phyloP scores from a whole-genome alignment of 2,888 invertebrate species.

The Rhopalosiphum nymphaeae region DNA sequence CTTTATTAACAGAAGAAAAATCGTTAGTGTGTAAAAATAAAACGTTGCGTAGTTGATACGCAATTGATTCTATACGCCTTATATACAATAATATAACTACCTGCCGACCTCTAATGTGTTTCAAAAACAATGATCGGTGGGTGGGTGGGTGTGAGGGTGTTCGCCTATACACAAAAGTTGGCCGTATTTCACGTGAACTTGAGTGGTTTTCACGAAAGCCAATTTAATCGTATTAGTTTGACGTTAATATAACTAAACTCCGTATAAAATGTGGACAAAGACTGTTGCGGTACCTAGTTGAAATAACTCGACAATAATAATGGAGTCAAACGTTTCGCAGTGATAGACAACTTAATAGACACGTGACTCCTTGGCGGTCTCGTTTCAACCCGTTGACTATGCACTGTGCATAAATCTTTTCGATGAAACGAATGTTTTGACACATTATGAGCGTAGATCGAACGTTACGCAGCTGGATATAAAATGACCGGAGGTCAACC shows the following conservation, averaged over 20 bases:
- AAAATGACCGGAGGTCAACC: conserved; percentile 11
- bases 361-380: background rate
- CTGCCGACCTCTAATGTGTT: background rate
- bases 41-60: background rate
- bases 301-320: background rate
- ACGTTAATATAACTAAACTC: background rate
- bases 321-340: background rate
- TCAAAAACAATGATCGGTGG: background rate
- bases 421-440: background rate
- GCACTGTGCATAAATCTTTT: background rate
- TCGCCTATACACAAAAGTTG: background rate
- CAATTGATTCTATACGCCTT: background rate
- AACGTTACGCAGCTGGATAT: background rate
- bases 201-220: background rate
- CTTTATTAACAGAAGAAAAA: conserved; percentile 20
- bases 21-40: background rate
- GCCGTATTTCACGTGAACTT: conserved; percentile 17
- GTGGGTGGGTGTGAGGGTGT: background rate
- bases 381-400: background rate
- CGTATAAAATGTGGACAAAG: background rate
- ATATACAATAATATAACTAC: background rate
- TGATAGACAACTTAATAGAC: background rate
- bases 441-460: background rate
- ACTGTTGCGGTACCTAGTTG: background rate
- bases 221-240: conserved; percentile 27